Conservation (phyloP, 2,797 vertebrate genomes). For the Eospalax fontanierii region DNA sequence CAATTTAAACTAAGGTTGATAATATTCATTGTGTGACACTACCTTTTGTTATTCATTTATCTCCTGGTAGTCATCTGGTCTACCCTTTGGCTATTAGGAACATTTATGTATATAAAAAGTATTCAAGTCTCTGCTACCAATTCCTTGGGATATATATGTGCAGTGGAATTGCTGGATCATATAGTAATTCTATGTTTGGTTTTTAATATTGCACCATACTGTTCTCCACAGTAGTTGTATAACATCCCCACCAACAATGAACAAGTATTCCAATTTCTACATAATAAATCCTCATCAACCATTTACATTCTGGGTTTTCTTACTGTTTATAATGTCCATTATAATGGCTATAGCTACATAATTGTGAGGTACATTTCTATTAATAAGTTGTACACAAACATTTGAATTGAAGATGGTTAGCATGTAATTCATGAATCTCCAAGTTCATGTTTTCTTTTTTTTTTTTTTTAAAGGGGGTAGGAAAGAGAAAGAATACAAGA, state of each 20-base stretch:
- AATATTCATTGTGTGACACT: not conserved
- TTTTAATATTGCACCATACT: not conserved
- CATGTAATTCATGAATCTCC: not conserved
- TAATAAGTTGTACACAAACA: not conserved
- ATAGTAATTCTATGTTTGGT: not conserved
- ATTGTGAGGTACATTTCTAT: not conserved
- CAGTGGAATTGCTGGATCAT: not conserved
- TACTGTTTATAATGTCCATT: not conserved
- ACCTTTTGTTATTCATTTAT: not conserved
- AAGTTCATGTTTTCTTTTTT: not conserved
- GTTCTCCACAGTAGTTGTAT: not conserved
- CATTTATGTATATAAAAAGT: not conserved
- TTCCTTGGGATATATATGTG: not conserved
- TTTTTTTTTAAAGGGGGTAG: no score
- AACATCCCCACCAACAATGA: not conserved
- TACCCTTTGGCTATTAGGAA: not conserved
- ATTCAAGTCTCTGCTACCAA: not conserved
- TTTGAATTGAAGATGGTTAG: conserved; percentile 26
- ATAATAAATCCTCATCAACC: not conserved
- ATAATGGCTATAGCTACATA: not conserved
- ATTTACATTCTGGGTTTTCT: not conserved
- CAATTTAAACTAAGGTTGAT: not conserved
- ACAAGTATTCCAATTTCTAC: not conserved
- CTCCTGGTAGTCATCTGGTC: not conserved
- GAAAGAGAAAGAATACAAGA: no score